Percentiles rank a stretch among this genome's conserved stretches.
These are phyloP conservation scores for Catharus bicknelli DNA, from an alignment of 2,113 vertebrate genomes.

Conservation along the genomic window DNA sequence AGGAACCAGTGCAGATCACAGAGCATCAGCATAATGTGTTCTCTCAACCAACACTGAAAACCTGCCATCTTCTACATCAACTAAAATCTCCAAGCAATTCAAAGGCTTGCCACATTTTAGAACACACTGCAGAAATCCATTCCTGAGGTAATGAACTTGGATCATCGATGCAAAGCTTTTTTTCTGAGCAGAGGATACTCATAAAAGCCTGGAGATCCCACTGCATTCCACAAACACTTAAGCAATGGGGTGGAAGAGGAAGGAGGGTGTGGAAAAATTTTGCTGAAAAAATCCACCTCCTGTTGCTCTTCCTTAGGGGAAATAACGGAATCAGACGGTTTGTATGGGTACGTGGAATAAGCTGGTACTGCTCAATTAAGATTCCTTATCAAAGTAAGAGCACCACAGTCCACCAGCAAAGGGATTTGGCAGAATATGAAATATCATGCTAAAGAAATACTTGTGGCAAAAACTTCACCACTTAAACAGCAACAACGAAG, in stretches of 20 bases:
- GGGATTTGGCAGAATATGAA: background rate
- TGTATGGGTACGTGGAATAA: background rate
- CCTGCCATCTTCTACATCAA: background rate
- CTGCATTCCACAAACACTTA: background rate
- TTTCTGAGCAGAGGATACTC: background rate
- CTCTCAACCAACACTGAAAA: background rate
- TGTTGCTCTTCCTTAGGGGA: background rate
- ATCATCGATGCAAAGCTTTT: background rate
- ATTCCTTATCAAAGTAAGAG: background rate
- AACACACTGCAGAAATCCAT: background rate
- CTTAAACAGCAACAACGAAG: background rate
- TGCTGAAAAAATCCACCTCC: background rate
- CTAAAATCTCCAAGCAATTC: background rate
- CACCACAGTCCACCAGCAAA: background rate
- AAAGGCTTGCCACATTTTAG: background rate
- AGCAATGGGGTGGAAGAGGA: background rate
- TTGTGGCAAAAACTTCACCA: background rate
- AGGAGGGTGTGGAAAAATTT: accelerated
- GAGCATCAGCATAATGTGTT: background rate
- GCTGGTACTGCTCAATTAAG: background rate
- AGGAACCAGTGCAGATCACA: background rate
- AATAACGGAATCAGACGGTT: accelerated
- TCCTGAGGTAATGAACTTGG: background rate
- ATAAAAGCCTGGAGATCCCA: background rate
- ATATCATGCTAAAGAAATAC: background rate